Conservation (phyloP, 2,888 invertebrate species). For the Meteorus cinctellus region DNA sequence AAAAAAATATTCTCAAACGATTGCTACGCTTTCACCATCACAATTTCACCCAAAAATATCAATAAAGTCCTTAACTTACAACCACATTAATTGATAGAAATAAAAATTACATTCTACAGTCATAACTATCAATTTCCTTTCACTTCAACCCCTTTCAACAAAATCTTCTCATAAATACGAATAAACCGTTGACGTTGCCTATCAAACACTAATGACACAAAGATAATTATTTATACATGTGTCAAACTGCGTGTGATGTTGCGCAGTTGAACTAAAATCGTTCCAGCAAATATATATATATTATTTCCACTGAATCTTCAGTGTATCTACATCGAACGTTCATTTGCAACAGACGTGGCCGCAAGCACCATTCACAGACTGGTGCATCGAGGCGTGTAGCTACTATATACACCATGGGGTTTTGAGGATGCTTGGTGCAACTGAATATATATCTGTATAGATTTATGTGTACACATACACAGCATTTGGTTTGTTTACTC, state of each 20-base stretch:
- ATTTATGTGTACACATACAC: neutral
- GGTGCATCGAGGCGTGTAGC: slow-evolving; percentile 23
- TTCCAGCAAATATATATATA: slow-evolving; percentile 17
- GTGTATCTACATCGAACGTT: slow-evolving; percentile 40
- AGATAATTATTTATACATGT: slow-evolving; percentile 59
- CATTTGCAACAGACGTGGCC: slow-evolving; percentile 51
- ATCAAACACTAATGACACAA: slow-evolving; percentile 71
- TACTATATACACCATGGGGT: neutral
- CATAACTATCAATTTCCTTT: slow-evolving; percentile 61
- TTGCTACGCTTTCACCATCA: too few relatives aligned
- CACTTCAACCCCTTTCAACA: neutral
- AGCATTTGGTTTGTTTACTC: slow-evolving; percentile 23
- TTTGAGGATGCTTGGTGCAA: slow-evolving; percentile 4
- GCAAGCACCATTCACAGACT: slow-evolving; percentile 44
- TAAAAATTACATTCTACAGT: slow-evolving; percentile 49
- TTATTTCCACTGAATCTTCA: slow-evolving; percentile 37
- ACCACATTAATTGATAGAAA: too few relatives aligned
- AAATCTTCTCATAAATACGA: neutral
- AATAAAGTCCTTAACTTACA: too few relatives aligned
- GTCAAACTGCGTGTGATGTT: slow-evolving; percentile 15
- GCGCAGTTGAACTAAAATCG: slow-evolving; percentile 10
- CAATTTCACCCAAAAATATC: too few relatives aligned
- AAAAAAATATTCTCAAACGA: too few relatives aligned
- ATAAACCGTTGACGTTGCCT: slow-evolving; percentile 46
- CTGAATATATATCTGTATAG: neutral